Evolutionary conservation across 2,797 vertebrate species (phyloP), one percentile per base, ranked within the genome.

Genomic region (Scolopax rusticola): DNA sequence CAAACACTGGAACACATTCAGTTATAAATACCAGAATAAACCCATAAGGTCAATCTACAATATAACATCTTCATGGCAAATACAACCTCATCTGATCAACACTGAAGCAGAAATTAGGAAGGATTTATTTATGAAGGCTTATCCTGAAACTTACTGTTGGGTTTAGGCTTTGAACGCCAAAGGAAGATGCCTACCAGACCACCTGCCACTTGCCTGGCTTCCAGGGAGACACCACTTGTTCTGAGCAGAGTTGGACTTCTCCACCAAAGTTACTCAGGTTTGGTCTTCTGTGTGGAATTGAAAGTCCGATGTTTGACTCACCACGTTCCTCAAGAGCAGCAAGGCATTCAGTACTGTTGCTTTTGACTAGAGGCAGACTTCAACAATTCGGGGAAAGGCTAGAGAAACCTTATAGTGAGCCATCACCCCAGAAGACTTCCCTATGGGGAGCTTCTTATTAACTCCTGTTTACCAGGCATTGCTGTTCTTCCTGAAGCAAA

Each of bases 371-470:
- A 78, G 51, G 16, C 40, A 79, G 33, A 40, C 45, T 47, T 16
- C 5, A 54, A 19, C 7, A 41, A 25, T 53, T 54, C 60, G 48
- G 47, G 41, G 41, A 53, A 61, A 61, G 53, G 40, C 30, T 67
- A 47, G 38, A 84, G 67, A 73, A 79, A 41, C 33, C 51, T 60
- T 67, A 57, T 3, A 40, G 32, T 0, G 1, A 81, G 50, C 11
- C 43, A 40, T 45, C 76, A 57, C 20, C 16, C 38, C 1, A 0
- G 27, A 13, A 33, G 57, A 45, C 18, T 70, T 1, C 32, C n/a
- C 28, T 23, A 25, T 12, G 51, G 48, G 36, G 61, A 45, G 12
- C 21, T 73, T 43, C 15, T 61, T 60, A 33, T 71, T 59, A 47
- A 77, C 47, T 70, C 59, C 61, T 33, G 11, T 40, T 68, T 57